Base-by-base conservation (phyloP, 2,113 vertebrate genomes). In the Hipposideros armiger region DNA sequence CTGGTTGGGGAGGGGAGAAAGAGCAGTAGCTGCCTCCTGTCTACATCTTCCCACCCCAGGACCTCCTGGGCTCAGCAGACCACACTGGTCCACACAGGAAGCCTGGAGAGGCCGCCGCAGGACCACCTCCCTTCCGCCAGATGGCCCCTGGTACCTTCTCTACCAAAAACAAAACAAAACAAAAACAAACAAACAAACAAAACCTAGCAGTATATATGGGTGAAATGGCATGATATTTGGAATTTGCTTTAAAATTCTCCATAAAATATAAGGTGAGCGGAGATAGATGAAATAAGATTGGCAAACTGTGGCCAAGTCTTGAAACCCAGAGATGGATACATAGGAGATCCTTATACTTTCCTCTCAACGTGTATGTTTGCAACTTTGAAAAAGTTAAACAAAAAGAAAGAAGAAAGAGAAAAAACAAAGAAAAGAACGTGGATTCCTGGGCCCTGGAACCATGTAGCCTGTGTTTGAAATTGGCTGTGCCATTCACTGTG, bases 1-100 rank as follows among this genome's bases (percentile, higher is more conserved):
- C 99, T 99, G 98, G 0, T 1, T 73, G 89, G 89, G 60, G 32
- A 67, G 81, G 4, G 10, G 85, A 73, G 50, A 30, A 81, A 64
- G 19, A 45, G 28, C 40, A 76, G 56, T 26, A 8, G 22, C 47
- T 70, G 7, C 56, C 32, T 10, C 81, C 36, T 40, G 3, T n/a
- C 91, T 94, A 80, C 10, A 13, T 56, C 66, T 72, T 26, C n/a
- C 72, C 56, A 20, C 22, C 40, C 45, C 36, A 50, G 60, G 32
- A 28, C 17, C 28, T 66, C 58, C 81, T 30, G 24, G 47, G 16
- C 42, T 94, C 56, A 0, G 66, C 32, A 70, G 58, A 47, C 70
- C 64, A 90, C 93, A 74, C 32, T n/a, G 26, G 30, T 50, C 70
- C 13, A 72, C 16, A 45, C 60, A 77, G 45, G 66, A 83, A 73